These are phyloP conservation scores for Proisotoma minuta DNA, from an alignment of 2,888 invertebrate genomes.

Conservation along the genomic window DNA sequence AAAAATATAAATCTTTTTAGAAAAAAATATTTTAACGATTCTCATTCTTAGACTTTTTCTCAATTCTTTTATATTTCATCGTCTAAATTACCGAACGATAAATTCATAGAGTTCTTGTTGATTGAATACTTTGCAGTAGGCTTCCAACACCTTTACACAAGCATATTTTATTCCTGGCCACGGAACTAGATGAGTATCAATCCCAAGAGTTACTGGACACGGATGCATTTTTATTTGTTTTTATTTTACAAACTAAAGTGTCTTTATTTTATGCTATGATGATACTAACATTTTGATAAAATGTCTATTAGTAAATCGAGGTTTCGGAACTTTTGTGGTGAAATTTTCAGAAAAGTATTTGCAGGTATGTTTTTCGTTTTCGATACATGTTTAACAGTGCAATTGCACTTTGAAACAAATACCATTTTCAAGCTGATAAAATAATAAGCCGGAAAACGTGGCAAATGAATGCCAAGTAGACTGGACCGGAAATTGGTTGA, in stretches of 20 bases:
- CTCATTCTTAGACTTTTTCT: constrained; percentile 4
- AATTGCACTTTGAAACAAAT: no score
- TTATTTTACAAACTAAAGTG: not conserved
- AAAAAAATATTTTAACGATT: not conserved
- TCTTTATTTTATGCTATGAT: no score
- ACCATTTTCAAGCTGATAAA: no score
- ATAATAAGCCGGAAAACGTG: no score
- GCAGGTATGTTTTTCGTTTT: no score
- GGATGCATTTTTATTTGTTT: constrained; percentile 29
- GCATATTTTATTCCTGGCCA: constrained; percentile 82
- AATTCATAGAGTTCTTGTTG: constrained; percentile 72
- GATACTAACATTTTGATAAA: no score
- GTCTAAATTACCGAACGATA: constrained; percentile 65
- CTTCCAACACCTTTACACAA: constrained; percentile 74
- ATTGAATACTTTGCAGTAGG: constrained; percentile 83
- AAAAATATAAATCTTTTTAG: not conserved
- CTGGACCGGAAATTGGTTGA: no score
- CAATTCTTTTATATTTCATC: not conserved
- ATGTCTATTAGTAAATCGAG: no score
- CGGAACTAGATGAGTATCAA: constrained; percentile 58
- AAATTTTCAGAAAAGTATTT: no score
- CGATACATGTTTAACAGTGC: no score
- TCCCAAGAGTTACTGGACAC: constrained; percentile 54
- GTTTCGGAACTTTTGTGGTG: no score
- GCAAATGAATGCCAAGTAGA: no score